Percentiles rank a stretch among this genome's conserved stretches.
Conservation (phyloP, 1,140 invertebrate genomes). For the Bacillus rossius region DNA sequence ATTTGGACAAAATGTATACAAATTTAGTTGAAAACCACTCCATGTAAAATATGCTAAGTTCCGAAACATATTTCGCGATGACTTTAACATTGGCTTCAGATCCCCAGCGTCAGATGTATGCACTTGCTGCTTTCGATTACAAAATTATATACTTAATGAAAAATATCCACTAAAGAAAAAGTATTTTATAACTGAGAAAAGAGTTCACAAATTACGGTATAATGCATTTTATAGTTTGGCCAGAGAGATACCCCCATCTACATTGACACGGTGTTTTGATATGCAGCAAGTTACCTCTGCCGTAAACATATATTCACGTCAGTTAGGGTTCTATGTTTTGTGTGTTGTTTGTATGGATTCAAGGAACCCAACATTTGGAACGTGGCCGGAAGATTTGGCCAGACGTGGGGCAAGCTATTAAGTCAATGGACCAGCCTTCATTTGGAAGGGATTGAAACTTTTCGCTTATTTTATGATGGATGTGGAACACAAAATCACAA, state of each 20-base stretch:
- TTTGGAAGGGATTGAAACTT: background rate
- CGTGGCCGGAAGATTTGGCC: constrained; percentile 25
- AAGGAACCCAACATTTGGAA: constrained; percentile 24
- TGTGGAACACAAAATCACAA: constrained; percentile 30
- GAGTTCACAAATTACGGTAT: background rate
- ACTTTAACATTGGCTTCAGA: background rate
- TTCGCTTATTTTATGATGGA: constrained; percentile 28
- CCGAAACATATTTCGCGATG: background rate
- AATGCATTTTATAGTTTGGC: background rate
- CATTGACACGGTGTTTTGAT: constrained; percentile 22
- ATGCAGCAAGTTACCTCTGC: constrained; percentile 24
- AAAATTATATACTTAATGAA: background rate
- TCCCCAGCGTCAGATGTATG: background rate
- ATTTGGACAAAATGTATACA: no score
- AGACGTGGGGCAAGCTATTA: constrained; percentile 20
- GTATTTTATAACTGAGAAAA: background rate
- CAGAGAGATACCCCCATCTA: constrained; percentile 5
- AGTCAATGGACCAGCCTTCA: constrained; percentile 14
- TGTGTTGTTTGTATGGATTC: constrained; percentile 21
- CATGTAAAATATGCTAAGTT: background rate
- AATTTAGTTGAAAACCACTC: no score
- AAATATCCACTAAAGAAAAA: background rate
- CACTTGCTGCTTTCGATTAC: background rate
- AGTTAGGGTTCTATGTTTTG: constrained; percentile 27
- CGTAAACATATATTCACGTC: constrained; percentile 19